Base-by-base conservation (phyloP, 2,888 invertebrate genomes). In the Ariolimax columbianus region DNA sequence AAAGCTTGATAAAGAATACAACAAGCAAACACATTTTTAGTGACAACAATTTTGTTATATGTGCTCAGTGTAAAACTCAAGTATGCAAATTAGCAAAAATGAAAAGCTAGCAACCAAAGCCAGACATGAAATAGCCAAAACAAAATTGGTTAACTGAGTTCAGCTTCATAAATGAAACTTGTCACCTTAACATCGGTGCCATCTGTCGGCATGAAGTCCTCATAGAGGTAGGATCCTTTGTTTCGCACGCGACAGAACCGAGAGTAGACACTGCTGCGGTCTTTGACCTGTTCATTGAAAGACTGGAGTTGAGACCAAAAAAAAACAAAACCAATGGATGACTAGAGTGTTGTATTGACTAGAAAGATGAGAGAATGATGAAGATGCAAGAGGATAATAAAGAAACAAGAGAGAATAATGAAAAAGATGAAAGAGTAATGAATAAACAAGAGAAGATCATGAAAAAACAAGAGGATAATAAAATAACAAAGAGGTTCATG, bases 191-290 rank as follows among this genome's bases (percentile, higher is more conserved):
- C 96, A 94, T 96, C 96, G 6, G 96, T 96, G 9, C 99, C 99
- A 96, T 99, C 99, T 63, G 99, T 99, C 7, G 99, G 99, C 98
- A 99, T 99, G 95, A 99, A 99, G 95, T 99, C 99, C 95, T 99
- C 99, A 94, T 99, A 99, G 93, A 99, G 99, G 95, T 97, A 99
- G 26, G 98, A 99, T 72, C 99, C 99, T 78, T 97, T 97, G 95
- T 98, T 98, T 83, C 99, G 96, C 17, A 99, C 98, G 92, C 98
- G 96, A 75, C 98, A 98, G 47, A 92, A 92, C 94, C 98, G 98
- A 0, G 98, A 99, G 94, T 99, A 99, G 86, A 99, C 98, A 94
- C 99, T 99, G 95, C 99, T 99, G 85, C 99, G 96, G 94, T 98
- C 98, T 89, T 99, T 99, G 94, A 99, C 98, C 97, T 98, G 87